phyloP scores from a whole-genome alignment of 2,113 vertebrate genomes.

The Chauna torquata region DNA sequence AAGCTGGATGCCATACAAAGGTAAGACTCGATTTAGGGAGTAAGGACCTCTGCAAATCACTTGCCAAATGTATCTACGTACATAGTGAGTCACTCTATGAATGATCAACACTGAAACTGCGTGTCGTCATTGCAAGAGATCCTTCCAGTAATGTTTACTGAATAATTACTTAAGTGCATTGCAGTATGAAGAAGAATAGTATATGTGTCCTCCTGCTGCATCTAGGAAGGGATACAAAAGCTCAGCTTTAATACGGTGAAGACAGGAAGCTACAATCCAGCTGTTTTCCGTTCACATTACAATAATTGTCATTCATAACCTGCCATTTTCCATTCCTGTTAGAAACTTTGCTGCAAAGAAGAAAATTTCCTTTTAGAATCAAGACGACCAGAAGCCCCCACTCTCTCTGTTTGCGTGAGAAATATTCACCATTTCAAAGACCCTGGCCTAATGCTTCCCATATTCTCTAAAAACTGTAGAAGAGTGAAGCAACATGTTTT shows the following conservation, averaged over 20 bases:
- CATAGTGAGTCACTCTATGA: not conserved
- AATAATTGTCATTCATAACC: not conserved
- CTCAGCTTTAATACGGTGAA: not conserved
- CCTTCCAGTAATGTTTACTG: not conserved
- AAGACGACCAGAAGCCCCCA: not conserved
- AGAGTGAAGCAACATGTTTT: not conserved
- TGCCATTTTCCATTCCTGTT: not conserved
- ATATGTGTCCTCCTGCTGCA: not conserved
- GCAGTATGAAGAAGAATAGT: not conserved
- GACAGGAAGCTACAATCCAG: not conserved
- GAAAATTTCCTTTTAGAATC: not conserved
- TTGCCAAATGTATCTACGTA: not conserved
- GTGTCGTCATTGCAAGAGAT: not conserved
- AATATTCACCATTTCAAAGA: not conserved
- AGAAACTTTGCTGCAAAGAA: not conserved
- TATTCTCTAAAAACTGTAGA: not conserved
- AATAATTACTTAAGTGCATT: not conserved
- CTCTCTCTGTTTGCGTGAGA: not conserved
- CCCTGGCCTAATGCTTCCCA: not conserved
- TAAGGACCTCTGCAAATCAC: not conserved
- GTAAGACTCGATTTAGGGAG: not conserved
- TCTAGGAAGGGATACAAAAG: not conserved
- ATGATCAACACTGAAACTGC: not conserved
- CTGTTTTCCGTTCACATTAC: not conserved
- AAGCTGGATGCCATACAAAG: not conserved